Percentiles rank a stretch among this genome's conserved stretches.
These are phyloP conservation scores for Zoanthus sansibaricus DNA, from an alignment of 92 coral and sea anemone species.

Conservation along the genomic window DNA sequence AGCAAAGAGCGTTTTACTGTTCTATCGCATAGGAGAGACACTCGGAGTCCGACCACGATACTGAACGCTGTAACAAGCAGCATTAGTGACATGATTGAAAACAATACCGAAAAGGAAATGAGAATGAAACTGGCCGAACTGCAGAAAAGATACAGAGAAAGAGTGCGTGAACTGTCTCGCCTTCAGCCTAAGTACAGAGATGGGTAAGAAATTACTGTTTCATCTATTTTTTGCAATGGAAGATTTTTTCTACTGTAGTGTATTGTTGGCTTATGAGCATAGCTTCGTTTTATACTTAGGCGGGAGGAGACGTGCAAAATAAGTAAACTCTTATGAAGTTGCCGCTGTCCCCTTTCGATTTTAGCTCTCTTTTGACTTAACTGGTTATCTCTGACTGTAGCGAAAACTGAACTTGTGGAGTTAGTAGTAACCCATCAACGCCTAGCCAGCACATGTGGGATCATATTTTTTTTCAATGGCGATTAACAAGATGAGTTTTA, in stretches of 20 bases:
- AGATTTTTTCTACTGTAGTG: background rate
- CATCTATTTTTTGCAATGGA: too few relatives aligned
- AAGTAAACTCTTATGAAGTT: too few relatives aligned
- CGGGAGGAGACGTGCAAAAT: background rate
- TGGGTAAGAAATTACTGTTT: constrained; percentile 68
- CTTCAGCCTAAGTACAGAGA: constrained; percentile 83
- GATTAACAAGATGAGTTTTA: too few relatives aligned
- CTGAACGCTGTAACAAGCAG: constrained; percentile 84
- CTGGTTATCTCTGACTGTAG: too few relatives aligned
- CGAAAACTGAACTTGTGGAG: too few relatives aligned
- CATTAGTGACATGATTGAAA: constrained; percentile 84
- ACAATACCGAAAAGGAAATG: constrained; percentile 86
- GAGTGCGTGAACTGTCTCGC: constrained; percentile 86
- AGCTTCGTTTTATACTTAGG: background rate
- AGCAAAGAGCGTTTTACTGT: constrained; percentile 86
- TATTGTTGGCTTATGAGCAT: background rate
- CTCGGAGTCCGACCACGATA: constrained; percentile 83
- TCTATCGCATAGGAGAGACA: constrained; percentile 76
- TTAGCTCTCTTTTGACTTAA: too few relatives aligned
- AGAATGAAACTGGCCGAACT: constrained; percentile 90
- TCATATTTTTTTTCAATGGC: too few relatives aligned
- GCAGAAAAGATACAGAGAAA: constrained; percentile 93
- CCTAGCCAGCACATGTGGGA: too few relatives aligned
- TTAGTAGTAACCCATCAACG: too few relatives aligned
- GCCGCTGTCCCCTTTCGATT: too few relatives aligned